Conservation (phyloP, 2,797 vertebrate species). For the Peromyscus eremicus region DNA sequence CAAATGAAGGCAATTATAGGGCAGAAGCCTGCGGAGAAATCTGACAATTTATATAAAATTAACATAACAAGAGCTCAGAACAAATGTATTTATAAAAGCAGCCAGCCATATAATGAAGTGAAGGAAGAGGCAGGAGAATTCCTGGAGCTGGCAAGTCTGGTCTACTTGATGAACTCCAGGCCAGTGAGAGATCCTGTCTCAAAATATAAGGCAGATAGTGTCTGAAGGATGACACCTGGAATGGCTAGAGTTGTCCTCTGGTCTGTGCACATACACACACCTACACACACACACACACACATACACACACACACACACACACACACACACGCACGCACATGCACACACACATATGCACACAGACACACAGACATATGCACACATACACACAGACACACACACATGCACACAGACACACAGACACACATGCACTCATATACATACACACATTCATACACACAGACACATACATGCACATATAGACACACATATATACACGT, state of each 20-base stretch:
- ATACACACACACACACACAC: not conserved
- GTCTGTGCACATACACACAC: not conserved
- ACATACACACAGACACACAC: no score
- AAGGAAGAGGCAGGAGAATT: not conserved
- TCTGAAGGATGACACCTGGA: not conserved
- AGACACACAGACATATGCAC: not conserved
- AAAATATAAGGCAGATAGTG: not conserved
- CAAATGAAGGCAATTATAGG: constrained; percentile 69
- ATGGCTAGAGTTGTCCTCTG: not conserved
- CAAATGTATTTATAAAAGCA: constrained; percentile 78
- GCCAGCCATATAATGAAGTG: constrained; percentile 33
- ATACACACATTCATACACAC: not conserved
- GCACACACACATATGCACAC: not conserved
- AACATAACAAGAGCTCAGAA: constrained; percentile 77
- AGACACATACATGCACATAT: not conserved
- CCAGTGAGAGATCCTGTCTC: not conserved
- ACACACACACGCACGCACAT: not conserved
- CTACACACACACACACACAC: not conserved
- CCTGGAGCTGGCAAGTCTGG: not conserved
- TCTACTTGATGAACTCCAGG: not conserved
- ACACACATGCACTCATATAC: not conserved
- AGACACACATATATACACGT: no score
- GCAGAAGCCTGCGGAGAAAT: constrained; percentile 64
- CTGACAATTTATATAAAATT: constrained; percentile 70
- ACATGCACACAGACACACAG: no score